phyloP scores from a whole-genome alignment of 2,113 vertebrate species.

The Micromys minutus region DNA sequence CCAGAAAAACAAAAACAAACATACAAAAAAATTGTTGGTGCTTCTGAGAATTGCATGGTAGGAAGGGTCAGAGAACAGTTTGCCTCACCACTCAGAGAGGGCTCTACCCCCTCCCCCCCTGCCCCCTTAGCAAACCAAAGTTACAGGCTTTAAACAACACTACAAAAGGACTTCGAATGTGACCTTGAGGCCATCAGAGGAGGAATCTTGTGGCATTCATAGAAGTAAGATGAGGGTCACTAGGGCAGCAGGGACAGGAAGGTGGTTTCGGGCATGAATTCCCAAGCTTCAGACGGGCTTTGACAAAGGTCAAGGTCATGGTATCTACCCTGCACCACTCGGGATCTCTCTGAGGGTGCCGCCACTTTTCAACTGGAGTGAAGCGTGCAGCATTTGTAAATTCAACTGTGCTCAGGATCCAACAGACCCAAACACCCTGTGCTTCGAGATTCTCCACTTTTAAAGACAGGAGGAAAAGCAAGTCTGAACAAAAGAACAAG shows the following conservation, averaged over 20 bases:
- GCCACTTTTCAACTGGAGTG: not conserved
- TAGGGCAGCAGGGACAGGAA: not conserved
- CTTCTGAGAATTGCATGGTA: not conserved
- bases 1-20: too few species aligned
- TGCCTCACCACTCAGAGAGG: not conserved
- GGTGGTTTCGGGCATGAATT: not conserved
- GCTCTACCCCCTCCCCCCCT: too few species aligned
- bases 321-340: not conserved
- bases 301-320: not conserved
- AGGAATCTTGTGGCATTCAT: not conserved
- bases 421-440: not conserved
- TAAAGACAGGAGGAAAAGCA: conserved; percentile 19
- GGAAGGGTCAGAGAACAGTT: not conserved
- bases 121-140: not conserved
- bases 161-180: not conserved
- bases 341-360: not conserved
- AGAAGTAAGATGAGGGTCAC: not conserved
- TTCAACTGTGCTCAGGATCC: not conserved
- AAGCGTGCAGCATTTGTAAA: not conserved
- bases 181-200: not conserved
- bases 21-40: not conserved
- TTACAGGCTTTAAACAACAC: not conserved
- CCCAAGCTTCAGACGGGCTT: conserved; percentile 23
- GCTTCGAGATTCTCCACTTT: conserved; percentile 14
- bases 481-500: not conserved